A percentile compares a stretch with the other conserved stretches of the same genome.
These are phyloP conservation scores for Lathronympha strigana DNA, from an alignment of 2,888 invertebrate genomes.

Conservation along the genomic window DNA sequence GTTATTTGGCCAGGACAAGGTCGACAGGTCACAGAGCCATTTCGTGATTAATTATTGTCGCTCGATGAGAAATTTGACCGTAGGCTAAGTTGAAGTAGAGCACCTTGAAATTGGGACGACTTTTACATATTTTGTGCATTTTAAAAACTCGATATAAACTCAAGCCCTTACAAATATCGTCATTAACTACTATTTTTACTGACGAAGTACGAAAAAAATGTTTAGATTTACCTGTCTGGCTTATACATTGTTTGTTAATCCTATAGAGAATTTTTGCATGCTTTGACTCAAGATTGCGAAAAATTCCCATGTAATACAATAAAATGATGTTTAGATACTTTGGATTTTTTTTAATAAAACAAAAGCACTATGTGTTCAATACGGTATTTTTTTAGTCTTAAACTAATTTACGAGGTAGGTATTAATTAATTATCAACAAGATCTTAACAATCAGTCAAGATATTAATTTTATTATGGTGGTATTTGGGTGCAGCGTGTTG, in stretches of 20 bases:
- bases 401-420: neutral
- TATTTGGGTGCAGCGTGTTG: constrained; percentile 44
- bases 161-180: neutral
- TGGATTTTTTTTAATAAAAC: too few species aligned
- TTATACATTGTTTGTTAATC: too few species aligned
- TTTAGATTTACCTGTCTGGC: too few species aligned
- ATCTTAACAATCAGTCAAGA: constrained; percentile 1
- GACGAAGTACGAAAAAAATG: too few species aligned
- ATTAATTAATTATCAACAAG: constrained; percentile 6
- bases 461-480: constrained; percentile 27
- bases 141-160: constrained; percentile 5
- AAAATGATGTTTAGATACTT: too few species aligned
- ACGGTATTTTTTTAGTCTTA: neutral
- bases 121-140: constrained; percentile 23
- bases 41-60: constrained; percentile 37
- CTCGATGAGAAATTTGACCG: constrained; percentile 36
- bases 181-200: too few species aligned
- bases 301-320: too few species aligned
- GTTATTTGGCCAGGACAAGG: constrained; percentile 46
- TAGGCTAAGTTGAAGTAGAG: constrained; percentile 28
- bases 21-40: constrained; percentile 45
- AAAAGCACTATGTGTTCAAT: neutral
- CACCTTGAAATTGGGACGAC: constrained; percentile 35
- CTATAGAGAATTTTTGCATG: too few species aligned
- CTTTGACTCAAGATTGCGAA: too few species aligned